phyloP scores from a whole-genome alignment of 2,113 vertebrate genomes.

The Percopsis transmontana region DNA sequence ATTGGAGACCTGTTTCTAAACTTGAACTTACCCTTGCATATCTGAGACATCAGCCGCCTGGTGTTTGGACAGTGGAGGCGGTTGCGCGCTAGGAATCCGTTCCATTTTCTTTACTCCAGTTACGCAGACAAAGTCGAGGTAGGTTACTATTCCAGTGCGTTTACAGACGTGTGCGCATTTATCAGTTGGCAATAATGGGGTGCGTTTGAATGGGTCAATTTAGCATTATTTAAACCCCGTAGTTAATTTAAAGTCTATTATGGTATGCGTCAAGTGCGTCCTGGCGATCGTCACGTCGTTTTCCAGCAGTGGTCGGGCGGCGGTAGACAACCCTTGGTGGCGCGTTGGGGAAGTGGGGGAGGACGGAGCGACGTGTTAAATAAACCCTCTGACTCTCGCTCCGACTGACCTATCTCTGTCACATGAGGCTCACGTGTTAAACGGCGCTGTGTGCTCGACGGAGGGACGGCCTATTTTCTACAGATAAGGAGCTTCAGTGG shows the following conservation, averaged over 20 bases:
- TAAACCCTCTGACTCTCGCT: constrained; percentile 88
- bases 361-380: constrained; percentile 84
- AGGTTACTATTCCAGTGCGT: constrained; percentile 24
- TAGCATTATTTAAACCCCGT: neutral
- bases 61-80: constrained; percentile 84
- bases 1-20: neutral
- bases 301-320: constrained; percentile 52
- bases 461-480: constrained; percentile 56
- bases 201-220: neutral
- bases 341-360: constrained; percentile 77
- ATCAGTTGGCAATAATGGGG: constrained; percentile 7
- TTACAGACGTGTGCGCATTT: constrained; percentile 33
- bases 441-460: constrained; percentile 75
- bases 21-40: constrained; percentile 84
- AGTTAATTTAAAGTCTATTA: neutral
- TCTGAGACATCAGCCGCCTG: constrained; percentile 80
- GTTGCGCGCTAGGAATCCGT: constrained; percentile 88
- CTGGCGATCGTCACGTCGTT: constrained; percentile 26
- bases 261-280: constrained; percentile 4
- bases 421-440: constrained; percentile 96
- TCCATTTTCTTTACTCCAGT: constrained; percentile 80
- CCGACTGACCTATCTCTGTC: constrained; percentile 80
- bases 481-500: constrained; percentile 55
- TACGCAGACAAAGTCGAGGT: constrained; percentile 24
- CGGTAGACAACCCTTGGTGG: constrained; percentile 61